Conservation (phyloP, 2,797 vertebrate genomes). For the Coluber constrictor region DNA sequence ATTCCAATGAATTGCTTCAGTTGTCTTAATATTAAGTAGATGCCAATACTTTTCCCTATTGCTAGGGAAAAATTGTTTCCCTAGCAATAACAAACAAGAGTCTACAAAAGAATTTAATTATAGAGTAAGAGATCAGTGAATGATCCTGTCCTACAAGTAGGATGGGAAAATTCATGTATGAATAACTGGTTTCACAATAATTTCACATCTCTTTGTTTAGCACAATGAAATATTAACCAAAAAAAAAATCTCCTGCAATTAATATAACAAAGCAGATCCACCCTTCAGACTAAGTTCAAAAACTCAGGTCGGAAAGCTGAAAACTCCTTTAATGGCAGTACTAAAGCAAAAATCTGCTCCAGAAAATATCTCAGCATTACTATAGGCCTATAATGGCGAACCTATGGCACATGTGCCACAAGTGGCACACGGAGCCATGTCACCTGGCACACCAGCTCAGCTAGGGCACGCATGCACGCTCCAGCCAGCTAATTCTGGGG, state of each 20-base stretch:
- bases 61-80: slow-evolving; percentile 57
- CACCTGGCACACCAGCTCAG: no score
- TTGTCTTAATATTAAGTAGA: slow-evolving; percentile 45
- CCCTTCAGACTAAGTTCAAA: slow-evolving; percentile 36
- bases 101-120: slow-evolving; percentile 60
- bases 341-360: neutral
- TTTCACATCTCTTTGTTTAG: slow-evolving; percentile 42
- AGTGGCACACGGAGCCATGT: no score
- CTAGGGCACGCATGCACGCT: no score
- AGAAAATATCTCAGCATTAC: neutral
- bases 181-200: slow-evolving; percentile 29
- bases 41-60: no score
- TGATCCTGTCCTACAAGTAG: slow-evolving; percentile 49
- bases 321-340: neutral
- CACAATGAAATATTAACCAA: slow-evolving; percentile 25
- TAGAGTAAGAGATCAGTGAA: slow-evolving; percentile 32
- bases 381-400: no score
- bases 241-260: slow-evolving; percentile 8
- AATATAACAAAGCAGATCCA: slow-evolving; percentile 41
- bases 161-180: slow-evolving; percentile 32
- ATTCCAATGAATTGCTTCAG: slow-evolving; percentile 58
- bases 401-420: no score
- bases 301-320: neutral
- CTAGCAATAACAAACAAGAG: slow-evolving; percentile 57
- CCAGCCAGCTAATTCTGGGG: no score